phyloP scores from a whole-genome alignment of 2,888 invertebrate species.

The Lathronympha strigana region DNA sequence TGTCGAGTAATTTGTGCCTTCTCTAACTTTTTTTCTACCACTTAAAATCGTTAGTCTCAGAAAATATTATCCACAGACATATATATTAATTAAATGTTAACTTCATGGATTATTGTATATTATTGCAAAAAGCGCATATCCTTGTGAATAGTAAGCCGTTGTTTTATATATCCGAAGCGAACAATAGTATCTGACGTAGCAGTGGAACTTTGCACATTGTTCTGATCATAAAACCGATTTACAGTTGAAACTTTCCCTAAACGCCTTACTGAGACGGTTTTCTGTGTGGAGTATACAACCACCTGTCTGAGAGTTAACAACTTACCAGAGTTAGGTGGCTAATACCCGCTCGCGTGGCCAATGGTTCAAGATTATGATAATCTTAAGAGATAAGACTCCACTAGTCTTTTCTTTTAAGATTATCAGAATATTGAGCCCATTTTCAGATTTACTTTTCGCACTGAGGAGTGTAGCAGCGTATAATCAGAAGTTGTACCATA shows the following conservation, averaged over 20 bases:
- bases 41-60: neutral
- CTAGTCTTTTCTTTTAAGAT: no score
- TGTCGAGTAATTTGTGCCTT: no score
- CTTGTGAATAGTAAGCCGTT: constrained; percentile 22
- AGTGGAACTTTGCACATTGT: constrained; percentile 32
- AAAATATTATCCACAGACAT: no score
- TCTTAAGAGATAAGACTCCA: no score
- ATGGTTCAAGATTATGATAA: no score
- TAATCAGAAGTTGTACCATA: no score
- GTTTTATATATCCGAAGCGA: constrained; percentile 33
- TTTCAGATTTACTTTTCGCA: no score
- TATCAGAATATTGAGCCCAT: no score
- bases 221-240: constrained; percentile 37
- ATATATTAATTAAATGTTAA: neutral
- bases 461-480: no score
- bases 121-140: constrained; percentile 13
- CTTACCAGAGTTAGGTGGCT: no score
- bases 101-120: neutral
- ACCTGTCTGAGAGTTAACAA: constrained; percentile 11
- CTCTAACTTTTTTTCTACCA: no score
- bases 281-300: neutral
- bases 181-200: constrained; percentile 26
- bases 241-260: constrained; percentile 28
- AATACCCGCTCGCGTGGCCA: no score
- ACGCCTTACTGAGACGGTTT: constrained; percentile 10